These are phyloP conservation scores for Synergus umbraculus DNA, from an alignment of 2,888 invertebrate genomes.

Conservation along the genomic window DNA sequence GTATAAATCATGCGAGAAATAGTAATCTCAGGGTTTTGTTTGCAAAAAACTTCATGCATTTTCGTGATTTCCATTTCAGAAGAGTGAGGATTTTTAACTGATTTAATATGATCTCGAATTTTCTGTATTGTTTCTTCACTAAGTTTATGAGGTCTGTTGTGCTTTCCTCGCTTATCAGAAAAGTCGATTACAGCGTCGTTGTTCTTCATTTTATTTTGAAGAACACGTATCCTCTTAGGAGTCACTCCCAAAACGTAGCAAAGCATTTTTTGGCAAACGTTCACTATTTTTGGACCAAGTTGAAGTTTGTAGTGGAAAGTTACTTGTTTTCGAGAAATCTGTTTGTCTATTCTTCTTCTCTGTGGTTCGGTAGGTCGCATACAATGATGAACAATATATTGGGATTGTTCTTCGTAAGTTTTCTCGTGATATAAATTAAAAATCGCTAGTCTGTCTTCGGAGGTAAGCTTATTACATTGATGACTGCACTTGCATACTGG, in stretches of 20 bases:
- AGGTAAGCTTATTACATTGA: conserved; percentile 26
- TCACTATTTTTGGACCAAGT: not conserved
- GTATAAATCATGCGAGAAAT: not conserved
- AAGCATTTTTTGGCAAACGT: conserved; percentile 19
- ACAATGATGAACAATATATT: conserved; percentile 2
- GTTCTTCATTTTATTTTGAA: conserved; percentile 24
- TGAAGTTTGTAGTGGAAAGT: conserved; percentile 8
- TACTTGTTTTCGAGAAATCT: not conserved
- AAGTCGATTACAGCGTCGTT: not conserved
- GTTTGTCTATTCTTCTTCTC: conserved; percentile 1
- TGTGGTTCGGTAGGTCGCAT: not conserved
- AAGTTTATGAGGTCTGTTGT: not conserved
- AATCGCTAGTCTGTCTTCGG: not conserved
- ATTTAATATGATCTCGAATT: conserved; percentile 7
- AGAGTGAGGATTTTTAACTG: not conserved
- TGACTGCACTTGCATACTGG: conserved; percentile 35
- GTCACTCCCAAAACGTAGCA: conserved; percentile 21
- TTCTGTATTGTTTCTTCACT: not conserved
- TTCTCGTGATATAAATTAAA: conserved; percentile 8
- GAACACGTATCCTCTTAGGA: not conserved
- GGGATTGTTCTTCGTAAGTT: conserved; percentile 8
- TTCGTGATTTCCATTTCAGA: not conserved
- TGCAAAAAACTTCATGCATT: not conserved
- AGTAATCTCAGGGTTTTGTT: not conserved
- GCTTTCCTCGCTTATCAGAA: not conserved